Conservation (phyloP, 1,140 invertebrate genomes). For the Drosophila nebulosa region DNA sequence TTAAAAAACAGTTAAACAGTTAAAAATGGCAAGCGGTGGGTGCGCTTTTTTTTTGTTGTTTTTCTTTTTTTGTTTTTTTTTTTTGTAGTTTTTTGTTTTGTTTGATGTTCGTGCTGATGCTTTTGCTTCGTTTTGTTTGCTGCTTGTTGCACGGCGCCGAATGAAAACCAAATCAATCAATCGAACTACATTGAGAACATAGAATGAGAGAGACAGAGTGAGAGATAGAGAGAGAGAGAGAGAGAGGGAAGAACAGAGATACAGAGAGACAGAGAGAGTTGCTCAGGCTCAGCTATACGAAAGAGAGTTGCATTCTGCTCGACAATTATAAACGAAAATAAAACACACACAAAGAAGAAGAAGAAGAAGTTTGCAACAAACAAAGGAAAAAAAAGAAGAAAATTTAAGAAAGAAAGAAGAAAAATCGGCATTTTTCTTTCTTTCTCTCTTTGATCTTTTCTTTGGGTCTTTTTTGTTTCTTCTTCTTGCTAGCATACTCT, state of each 20-base stretch:
- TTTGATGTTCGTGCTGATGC: conserved; percentile 38
- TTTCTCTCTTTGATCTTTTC: background rate
- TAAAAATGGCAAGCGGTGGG: conserved; percentile 40
- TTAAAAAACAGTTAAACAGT: conserved; percentile 22
- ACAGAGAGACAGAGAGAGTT: conserved; percentile 1
- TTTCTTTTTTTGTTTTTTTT: conserved; percentile 6
- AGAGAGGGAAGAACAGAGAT: no score
- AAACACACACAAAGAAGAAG: conserved; percentile 12
- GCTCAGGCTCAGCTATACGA: conserved; percentile 35
- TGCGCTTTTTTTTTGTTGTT: conserved; percentile 35
- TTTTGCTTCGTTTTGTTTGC: conserved; percentile 47
- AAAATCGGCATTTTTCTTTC: background rate
- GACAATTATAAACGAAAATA: background rate
- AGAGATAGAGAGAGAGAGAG: no score
- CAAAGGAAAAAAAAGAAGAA: background rate
- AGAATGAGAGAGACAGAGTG: no score
- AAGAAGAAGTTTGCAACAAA: conserved; percentile 4
- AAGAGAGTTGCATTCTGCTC: conserved; percentile 30
- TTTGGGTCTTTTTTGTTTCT: background rate
- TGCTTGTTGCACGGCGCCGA: conserved; percentile 61
- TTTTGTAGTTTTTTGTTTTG: conserved; percentile 3
- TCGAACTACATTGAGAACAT: conserved; percentile 34
- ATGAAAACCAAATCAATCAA: conserved; percentile 78
- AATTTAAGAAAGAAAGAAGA: background rate
- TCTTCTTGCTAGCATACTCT: background rate